Base-by-base conservation (phyloP, 1,140 invertebrate genomes). In the Homalodisca vitripennis region DNA sequence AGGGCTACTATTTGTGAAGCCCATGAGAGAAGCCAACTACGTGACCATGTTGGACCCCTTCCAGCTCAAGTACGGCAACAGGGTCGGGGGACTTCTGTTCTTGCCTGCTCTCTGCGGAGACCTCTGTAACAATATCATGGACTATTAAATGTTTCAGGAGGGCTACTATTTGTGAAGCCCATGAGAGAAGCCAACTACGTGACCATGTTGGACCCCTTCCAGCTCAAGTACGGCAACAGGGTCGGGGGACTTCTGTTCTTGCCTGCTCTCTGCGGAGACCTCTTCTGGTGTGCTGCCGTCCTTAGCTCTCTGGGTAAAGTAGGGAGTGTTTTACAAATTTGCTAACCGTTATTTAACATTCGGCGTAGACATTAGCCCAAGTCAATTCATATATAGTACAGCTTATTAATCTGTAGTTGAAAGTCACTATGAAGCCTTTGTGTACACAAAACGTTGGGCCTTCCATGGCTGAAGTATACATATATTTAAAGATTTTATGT, bases 41-140 rank as follows among this genome's bases (percentile, higher is more conserved):
- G 87, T 93, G n/a, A 94, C 92, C 0, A 92, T 94, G 89, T 79
- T 94, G 75, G 92, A 94, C 79, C 92, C 92, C 1, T 91, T 94
- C 78, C 89, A 91, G 80, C 85, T 87, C 68, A 87, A 82, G 73
- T 93, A 92, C 76, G 92, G 92, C 20, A 84, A 87, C 72, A 79
- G 89, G 34, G 88, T 93, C 78, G 92, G 92, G 27, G 90, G 90
- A 0, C 79, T 93, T 20, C 82, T 94, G 55, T 93, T 92, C 76
- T 79, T 94, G 31, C 92, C 92, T 12, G 90, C 91, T 48, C 80
- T 94, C 1, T 84, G 88, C 68, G 91, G 91, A 14, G 92, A 94
- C 79, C 83, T 93, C 24, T 93, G n/a, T n/a, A n/a, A n/a, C n/a
- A n/a, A n/a, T n/a, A n/a, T n/a, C n/a, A n/a, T n/a, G n/a, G n/a